Evolutionary conservation across 2,888 invertebrate species (phyloP), one percentile per base, ranked within the genome.

Genomic region (Sericinus montela): DNA sequence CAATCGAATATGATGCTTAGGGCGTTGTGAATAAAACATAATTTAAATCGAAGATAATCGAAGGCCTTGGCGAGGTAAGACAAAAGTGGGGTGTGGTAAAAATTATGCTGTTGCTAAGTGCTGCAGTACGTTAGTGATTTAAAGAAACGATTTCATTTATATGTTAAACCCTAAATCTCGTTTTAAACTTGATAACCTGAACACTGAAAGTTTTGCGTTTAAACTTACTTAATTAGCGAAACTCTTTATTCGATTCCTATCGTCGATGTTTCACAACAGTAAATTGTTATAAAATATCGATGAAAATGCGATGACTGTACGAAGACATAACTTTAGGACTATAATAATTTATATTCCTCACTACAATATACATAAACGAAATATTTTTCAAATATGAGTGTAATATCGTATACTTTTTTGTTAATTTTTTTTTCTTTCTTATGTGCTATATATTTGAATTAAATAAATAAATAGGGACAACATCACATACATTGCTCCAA

Each of bases 61-160:
- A 71, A 78, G 63, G 73, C 71, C 69, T 73, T 65, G 60, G 63
- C 60, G 54, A 47, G 45, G 50, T 65, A 61, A 72, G 66, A 69
- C 68, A 69, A 67, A 71, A 69, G 69, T 70, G 64, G 73, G 70
- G 71, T 67, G 67, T 67, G 65, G 59, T 61, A 59, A 50, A 45
- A 59, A 53, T 58, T 61, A 58, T 57, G 66, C 72, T 70, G 79
- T 79, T 77, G 70, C 77, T 71, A 77, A 65, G 76, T 69, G 65
- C 48, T 37, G 37, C 49, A 40, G 35, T 35, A 29, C 47, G 41
- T 35, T 25, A 16, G 40, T 40, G 28, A 28, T 40, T 41, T 23
- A 25, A 35, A 38, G 49, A 44, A 40, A 38, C 10, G 11, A 35
- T 37, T 39, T 8, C 39, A 29, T 49, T 39, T 44, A 39, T 35